Base-by-base conservation (phyloP, 2,797 vertebrate species). In the Tragelaphus eurycerus region DNA sequence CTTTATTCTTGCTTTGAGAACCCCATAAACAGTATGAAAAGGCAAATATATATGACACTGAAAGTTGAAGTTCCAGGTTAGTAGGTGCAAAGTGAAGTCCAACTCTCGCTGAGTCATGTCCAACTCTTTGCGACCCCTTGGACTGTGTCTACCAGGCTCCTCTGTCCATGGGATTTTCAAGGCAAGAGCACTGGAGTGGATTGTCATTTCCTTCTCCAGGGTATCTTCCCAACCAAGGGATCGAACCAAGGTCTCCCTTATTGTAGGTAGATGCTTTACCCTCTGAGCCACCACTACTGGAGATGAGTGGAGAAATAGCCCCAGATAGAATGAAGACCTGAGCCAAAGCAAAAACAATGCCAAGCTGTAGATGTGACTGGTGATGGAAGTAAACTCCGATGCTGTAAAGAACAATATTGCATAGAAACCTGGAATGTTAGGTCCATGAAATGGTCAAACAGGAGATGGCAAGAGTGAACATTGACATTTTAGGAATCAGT, bases 201-300 rank as follows among this genome's bases (percentile, higher is more conserved):
- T 14, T 38, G 12, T 25, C 34, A 74, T 74, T 74, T 38, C 34
- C 34, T 74, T 43, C 67, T 74, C 34, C 38, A 43, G 34, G 34
- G 67, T 6, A 43, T 74, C 38, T 43, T 74, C 34, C 67, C 34
- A 74, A 14, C 12, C 34, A 21, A 74, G 67, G 11, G 21, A 43
- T 14, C 1, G 11, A 74, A 74, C 3, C 11, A 7, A 23, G 21
- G 34, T 74, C 34, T 74, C 34, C 38, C 0, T 0, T 21, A 43
- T 14, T 74, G 67, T 2, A 74, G 34, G 38, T 12, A 43, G 38
- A 74, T 7, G 19, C 21, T 74, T 74, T 43, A 74, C 11, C 67
- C 67, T 38, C 67, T 43, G 11, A 43, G 38, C 34, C 38, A 74
- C n/a, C n/a, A 3, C 64, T 71, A 23, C 10, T 21, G 19, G n/a